Conservation (phyloP, 2,888 invertebrate species). For the Drosophila nigritarsus region DNA sequence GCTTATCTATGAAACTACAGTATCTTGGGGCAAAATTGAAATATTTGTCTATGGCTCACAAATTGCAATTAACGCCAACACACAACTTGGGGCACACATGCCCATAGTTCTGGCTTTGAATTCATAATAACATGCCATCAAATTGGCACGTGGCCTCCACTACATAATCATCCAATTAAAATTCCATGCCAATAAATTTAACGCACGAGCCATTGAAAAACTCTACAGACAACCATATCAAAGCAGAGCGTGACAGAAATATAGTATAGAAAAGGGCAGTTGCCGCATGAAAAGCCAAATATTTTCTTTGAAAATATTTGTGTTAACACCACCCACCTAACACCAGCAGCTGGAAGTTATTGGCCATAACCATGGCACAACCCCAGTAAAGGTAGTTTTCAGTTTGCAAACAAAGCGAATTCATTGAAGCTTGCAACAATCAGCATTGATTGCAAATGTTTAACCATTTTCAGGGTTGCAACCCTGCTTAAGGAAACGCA, state of each 20-base stretch:
- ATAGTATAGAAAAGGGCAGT: conserved; percentile 3
- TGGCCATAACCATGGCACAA: conserved; percentile 33
- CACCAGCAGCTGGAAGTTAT: conserved; percentile 38
- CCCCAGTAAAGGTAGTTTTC: conserved; percentile 12
- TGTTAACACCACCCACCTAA: conserved; percentile 63
- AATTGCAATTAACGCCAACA: conserved; percentile 36
- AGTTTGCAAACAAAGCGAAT: conserved; percentile 27
- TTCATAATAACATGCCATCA: conserved; percentile 59
- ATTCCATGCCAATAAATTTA: conserved; percentile 76
- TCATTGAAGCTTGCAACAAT: conserved; percentile 32
- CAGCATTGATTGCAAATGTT: conserved; percentile 47
- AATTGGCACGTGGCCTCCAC: conserved; percentile 68
- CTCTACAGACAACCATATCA: conserved; percentile 9
- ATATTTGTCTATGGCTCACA: conserved; percentile 63
- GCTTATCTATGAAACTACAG: conserved; percentile 67
- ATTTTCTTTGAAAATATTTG: conserved; percentile 79
- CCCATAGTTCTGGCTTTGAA: conserved; percentile 44
- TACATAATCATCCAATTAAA: conserved; percentile 77
- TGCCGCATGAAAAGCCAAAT: conserved; percentile 52
- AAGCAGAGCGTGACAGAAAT: conserved; percentile 22
- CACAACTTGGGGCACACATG: conserved; percentile 5
- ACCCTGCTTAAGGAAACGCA: conserved; percentile 36
- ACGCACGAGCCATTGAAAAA: conserved; percentile 67
- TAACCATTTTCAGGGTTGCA: conserved; percentile 37
- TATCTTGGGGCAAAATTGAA: conserved; percentile 50